Conservation (phyloP, 2,888 invertebrate species). For the Meteorus cinctellus region DNA sequence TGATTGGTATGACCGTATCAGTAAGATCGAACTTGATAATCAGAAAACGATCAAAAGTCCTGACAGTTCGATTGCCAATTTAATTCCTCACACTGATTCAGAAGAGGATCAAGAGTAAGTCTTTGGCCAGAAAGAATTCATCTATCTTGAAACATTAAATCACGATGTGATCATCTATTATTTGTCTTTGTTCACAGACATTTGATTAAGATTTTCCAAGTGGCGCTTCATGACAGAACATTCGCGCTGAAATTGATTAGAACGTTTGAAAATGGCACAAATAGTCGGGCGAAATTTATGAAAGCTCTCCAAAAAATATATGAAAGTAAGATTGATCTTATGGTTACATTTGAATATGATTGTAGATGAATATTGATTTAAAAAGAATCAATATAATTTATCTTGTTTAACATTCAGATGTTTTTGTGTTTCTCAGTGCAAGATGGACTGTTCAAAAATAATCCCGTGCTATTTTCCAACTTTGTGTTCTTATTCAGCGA, state of each 20-base stretch:
- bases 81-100: constrained; percentile 22
- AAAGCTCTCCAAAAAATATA: constrained; percentile 44
- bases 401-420: not conserved
- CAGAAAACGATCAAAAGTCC: constrained; percentile 17
- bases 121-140: not conserved
- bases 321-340: constrained; percentile 41
- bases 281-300: constrained; percentile 14
- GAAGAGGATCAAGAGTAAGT: constrained; percentile 47
- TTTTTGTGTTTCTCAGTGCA: constrained; percentile 52
- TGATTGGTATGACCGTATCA: constrained; percentile 48
- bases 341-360: constrained; percentile 8
- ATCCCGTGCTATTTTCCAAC: constrained; percentile 65
- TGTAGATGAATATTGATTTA: no score
- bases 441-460: constrained; percentile 53
- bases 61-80: constrained; percentile 40
- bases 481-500: constrained; percentile 70
- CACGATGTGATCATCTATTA: not conserved
- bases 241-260: constrained; percentile 54
- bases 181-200: not conserved
- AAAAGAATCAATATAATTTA: not conserved
- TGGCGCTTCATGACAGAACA: constrained; percentile 54
- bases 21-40: constrained; percentile 45
- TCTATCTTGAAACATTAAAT: not conserved
- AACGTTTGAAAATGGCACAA: constrained; percentile 42
- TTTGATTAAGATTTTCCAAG: constrained; percentile 50